Evolutionary conservation across 2,113 vertebrate species (phyloP).

Genomic region (Turdus rufiventris): DNA sequence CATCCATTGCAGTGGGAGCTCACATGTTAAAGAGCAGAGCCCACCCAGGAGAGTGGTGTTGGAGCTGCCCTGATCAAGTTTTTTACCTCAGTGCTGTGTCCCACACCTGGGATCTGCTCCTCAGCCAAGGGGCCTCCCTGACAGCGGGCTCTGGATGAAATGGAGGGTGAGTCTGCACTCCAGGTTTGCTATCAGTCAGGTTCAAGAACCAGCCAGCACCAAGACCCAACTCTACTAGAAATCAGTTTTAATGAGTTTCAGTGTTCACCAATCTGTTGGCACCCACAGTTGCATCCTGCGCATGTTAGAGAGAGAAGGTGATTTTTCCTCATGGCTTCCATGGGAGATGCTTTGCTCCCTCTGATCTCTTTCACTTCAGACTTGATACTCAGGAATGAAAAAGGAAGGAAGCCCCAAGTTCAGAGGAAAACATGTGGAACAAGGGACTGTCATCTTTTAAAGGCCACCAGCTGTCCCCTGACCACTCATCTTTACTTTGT

Average conservation of each 20-base stretch:
- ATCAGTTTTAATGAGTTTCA: not conserved
- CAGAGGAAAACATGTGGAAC: not conserved
- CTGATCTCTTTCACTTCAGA: not conserved
- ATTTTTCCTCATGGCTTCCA: not conserved
- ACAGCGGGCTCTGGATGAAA: not conserved
- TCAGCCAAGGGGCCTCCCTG: not conserved
- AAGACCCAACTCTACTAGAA: not conserved
- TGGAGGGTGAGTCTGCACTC: accelerated
- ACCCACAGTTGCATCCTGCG: accelerated
- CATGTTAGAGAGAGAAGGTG: not conserved
- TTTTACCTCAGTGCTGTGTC: not conserved
- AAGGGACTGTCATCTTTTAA: not conserved
- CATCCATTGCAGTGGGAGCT: not conserved
- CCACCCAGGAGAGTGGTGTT: not conserved
- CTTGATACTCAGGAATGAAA: not conserved
- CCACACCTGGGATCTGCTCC: not conserved
- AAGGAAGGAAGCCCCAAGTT: not conserved
- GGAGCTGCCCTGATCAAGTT: not conserved
- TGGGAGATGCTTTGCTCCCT: not conserved
- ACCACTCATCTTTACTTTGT: not conserved
- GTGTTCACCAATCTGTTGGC: accelerated
- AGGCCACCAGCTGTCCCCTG: not conserved
- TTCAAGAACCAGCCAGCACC: not conserved
- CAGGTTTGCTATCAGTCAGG: not conserved
- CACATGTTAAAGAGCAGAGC: not conserved